Evolutionary conservation across 2,113 vertebrate species (phyloP).

Genomic region (Proterorhinus semilunaris): DNA sequence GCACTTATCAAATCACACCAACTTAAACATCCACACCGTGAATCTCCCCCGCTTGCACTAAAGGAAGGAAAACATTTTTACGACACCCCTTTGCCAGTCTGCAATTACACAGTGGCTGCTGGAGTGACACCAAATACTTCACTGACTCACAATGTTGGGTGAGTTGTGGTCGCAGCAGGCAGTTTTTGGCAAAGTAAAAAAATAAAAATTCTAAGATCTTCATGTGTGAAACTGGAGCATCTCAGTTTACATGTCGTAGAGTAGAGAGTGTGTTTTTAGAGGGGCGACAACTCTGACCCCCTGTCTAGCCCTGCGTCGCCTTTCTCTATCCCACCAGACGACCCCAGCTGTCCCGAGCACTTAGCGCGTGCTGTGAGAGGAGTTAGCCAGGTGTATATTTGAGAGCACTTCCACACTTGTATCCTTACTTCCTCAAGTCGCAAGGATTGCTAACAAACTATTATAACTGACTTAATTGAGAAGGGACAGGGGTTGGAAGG

Average conservation of each 20-base stretch:
- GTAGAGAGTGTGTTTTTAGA: slow-evolving; percentile 48
- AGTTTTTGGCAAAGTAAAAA: slow-evolving; percentile 26
- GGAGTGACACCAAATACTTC: slow-evolving; percentile 22
- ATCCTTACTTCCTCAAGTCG: slow-evolving; percentile 21
- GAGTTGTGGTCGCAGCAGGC: slow-evolving; percentile 25
- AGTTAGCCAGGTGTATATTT: slow-evolving; percentile 29
- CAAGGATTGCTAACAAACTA: slow-evolving; percentile 46
- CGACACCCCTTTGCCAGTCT: slow-evolving; percentile 24
- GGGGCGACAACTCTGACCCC: slow-evolving; percentile 50
- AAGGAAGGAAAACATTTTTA: slow-evolving; percentile 11
- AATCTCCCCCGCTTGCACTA: not conserved
- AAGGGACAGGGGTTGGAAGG: slow-evolving; percentile 1
- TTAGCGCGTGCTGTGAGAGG: slow-evolving; percentile 8
- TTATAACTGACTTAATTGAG: slow-evolving; percentile 36
- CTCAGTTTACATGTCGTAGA: slow-evolving; percentile 63
- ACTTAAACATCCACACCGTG: not conserved
- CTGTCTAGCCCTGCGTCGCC: slow-evolving; percentile 38
- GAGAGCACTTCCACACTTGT: slow-evolving; percentile 9
- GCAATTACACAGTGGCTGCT: slow-evolving; percentile 27
- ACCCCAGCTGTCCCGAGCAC: slow-evolving; percentile 67
- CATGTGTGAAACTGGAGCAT: slow-evolving; percentile 53
- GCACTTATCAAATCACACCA: not conserved
- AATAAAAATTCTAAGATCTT: slow-evolving; percentile 22
- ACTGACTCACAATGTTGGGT: slow-evolving; percentile 38
- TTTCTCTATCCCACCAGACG: slow-evolving; percentile 41